Conservation (phyloP, 2,113 vertebrate species). For the Oreocharis arfaki region DNA sequence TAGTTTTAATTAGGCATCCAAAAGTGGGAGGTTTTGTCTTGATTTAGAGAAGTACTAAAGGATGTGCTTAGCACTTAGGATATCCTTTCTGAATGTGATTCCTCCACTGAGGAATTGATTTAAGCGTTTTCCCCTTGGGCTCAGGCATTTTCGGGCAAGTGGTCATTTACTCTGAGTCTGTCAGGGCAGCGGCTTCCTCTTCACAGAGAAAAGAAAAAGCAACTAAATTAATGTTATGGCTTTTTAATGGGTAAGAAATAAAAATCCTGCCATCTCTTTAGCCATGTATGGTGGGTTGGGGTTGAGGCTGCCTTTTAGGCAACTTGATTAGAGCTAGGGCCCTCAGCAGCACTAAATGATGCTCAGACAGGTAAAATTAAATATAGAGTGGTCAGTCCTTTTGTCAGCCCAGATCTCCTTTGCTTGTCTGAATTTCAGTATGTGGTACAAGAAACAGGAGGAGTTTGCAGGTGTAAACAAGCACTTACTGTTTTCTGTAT, state of each 20-base stretch:
- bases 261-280: not conserved
- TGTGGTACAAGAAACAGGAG: not conserved
- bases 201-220: not conserved
- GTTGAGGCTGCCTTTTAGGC: not conserved
- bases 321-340: not conserved
- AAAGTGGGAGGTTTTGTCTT: not conserved
- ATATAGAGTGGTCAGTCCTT: not conserved
- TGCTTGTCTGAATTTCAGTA: not conserved
- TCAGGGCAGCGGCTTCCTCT: not conserved
- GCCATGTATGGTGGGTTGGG: accelerated
- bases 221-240: not conserved
- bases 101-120: not conserved
- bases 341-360: not conserved
- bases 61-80: not conserved
- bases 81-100: not conserved
- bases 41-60: not conserved
- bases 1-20: not conserved
- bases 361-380: not conserved
- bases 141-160: not conserved
- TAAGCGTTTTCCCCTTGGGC: not conserved
- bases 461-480: not conserved
- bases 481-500: not conserved
- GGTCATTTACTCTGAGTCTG: not conserved
- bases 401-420: not conserved
- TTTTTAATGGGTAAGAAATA: not conserved